phyloP scores from a whole-genome alignment of 1,140 invertebrate species.

The Bombus waltoni region DNA sequence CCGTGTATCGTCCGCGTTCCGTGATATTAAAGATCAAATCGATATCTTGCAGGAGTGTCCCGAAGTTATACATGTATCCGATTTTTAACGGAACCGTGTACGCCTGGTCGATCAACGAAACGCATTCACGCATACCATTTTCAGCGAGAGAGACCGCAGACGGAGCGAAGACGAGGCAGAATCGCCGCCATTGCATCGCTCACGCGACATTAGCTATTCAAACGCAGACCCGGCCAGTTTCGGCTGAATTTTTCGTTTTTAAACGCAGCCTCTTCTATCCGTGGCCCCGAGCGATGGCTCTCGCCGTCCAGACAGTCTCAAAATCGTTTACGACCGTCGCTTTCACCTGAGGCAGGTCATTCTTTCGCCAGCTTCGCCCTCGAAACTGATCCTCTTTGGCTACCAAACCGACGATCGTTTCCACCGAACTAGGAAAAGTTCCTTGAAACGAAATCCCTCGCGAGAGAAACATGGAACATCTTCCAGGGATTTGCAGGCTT shows the following conservation, averaged over 20 bases:
- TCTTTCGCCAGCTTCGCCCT: background rate
- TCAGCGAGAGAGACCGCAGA: background rate
- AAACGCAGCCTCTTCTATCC: constrained; percentile 33
- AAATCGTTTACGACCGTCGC: constrained; percentile 43
- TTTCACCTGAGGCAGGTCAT: constrained; percentile 1
- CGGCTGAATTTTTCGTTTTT: constrained; percentile 48
- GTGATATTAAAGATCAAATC: background rate
- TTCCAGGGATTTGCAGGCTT: background rate
- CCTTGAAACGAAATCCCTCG: background rate
- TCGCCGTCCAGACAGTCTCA: constrained; percentile 49
- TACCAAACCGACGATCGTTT: background rate
- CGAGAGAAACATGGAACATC: background rate
- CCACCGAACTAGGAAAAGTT: background rate
- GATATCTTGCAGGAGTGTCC: background rate
- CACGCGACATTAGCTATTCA: constrained; percentile 72
- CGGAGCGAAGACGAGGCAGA: background rate
- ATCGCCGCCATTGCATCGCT: constrained; percentile 30
- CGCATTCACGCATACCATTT: constrained; percentile 28
- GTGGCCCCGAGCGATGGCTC: constrained; percentile 25
- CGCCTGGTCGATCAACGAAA: constrained; percentile 10
- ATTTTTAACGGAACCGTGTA: background rate
- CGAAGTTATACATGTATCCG: background rate
- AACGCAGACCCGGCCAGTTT: constrained; percentile 51
- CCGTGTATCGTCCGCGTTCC: background rate
- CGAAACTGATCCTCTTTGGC: background rate